Evolutionary conservation across 2,113 vertebrate genomes (phyloP).

Genomic region (Pachyramphus minor): DNA sequence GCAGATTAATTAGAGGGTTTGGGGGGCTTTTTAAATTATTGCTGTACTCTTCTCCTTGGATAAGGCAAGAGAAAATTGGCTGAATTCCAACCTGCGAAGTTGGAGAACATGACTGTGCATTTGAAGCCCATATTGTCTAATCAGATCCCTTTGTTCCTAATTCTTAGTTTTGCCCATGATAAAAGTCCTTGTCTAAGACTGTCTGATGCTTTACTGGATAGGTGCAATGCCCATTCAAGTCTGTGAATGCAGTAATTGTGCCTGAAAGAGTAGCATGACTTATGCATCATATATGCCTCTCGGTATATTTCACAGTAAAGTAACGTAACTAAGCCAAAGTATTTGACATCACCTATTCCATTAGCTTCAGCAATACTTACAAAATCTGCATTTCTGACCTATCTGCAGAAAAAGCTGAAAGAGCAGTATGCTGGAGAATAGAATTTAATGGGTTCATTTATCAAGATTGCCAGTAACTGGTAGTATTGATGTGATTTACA

Average conservation of each 20-base stretch:
- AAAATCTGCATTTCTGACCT: neutral
- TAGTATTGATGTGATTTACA: constrained; percentile 1
- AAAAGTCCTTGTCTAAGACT: neutral
- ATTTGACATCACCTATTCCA: neutral
- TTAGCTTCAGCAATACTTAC: neutral
- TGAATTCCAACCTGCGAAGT: neutral
- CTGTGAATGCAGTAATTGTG: neutral
- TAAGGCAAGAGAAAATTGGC: neutral
- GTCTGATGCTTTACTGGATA: neutral
- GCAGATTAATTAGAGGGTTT: neutral
- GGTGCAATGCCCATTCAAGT: neutral
- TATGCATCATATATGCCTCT: neutral
- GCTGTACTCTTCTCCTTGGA: neutral
- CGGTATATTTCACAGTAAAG: neutral
- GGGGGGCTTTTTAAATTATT: neutral
- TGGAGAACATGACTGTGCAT: neutral
- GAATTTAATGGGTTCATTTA: neutral
- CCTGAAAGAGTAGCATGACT: neutral
- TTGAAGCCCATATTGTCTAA: neutral
- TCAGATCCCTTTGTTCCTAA: neutral
- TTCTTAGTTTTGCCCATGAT: neutral
- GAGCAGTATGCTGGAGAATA: neutral
- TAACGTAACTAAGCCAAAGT: neutral
- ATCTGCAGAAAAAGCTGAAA: neutral
- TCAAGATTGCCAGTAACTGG: constrained; percentile 3